Evolutionary conservation across 1,140 invertebrate genomes (phyloP).

Genomic region (Popillia japonica): DNA sequence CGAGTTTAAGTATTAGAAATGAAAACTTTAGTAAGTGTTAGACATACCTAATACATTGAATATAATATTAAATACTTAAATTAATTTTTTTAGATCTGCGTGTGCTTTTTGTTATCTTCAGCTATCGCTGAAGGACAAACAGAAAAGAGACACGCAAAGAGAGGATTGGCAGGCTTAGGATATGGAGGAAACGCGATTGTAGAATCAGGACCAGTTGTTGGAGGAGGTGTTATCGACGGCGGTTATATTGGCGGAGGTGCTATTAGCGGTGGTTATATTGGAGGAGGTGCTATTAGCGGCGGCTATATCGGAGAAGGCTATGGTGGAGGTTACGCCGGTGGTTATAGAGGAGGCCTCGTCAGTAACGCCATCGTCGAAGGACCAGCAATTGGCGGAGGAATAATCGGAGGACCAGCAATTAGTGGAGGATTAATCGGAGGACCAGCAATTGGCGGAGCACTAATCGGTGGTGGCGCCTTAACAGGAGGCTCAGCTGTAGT

Average conservation of each 20-base stretch:
- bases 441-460: neutral
- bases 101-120: conserved; percentile 34
- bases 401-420: neutral
- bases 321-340: too few relatives aligned
- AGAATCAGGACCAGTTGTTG: neutral
- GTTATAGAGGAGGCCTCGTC: neutral
- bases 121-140: conserved; percentile 30
- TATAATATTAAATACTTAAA: neutral
- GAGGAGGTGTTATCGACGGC: neutral
- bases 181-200: neutral
- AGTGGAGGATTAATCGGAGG: neutral
- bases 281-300: neutral
- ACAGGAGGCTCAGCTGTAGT: conserved; percentile 15
- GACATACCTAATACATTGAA: too few relatives aligned
- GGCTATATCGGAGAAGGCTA: neutral
- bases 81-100: conserved; percentile 38
- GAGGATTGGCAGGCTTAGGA: conserved; percentile 41
- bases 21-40: conserved; percentile 19
- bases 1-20: neutral
- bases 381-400: neutral
- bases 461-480: neutral
- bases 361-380: neutral
- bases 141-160: conserved; percentile 40
- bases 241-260: neutral
- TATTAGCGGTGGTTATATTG: conserved; percentile 12